Base-by-base conservation (phyloP, 2,888 invertebrate species). In the Dynastes hyllus region DNA sequence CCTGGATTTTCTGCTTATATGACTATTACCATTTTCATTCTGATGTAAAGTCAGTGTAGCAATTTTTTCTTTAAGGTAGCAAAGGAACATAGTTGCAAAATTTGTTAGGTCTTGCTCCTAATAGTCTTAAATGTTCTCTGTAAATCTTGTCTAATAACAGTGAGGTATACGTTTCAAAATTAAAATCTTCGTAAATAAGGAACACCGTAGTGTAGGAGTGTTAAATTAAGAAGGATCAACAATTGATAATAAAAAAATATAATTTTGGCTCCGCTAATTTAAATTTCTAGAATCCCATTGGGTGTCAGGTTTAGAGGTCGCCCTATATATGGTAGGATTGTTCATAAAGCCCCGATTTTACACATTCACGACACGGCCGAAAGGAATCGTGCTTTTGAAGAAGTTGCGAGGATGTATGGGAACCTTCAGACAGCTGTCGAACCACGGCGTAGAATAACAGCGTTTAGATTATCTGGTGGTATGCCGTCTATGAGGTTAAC, bases 241-340 rank as follows among this genome's bases (percentile, higher is more conserved):
- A n/a, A 13, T 16, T 55, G 13, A 16, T 6, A 6, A 55, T 11
- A 55, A n/a, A 55, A 16, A 55, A n/a, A 55, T 16, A 55, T 4
- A 55, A 55, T 55, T 55, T 16, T 8, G 5, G 16, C 16, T 6
- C 5, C 6, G n/a, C 53, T 55, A n/a, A 55, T n/a, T 66, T 76
- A n/a, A 40, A 40, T 11, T 76, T 71, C 40, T 78, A 91, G 91
- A 78, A 84, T 89, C 82, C 86, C 89, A 71, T 85, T 89, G 86
- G 86, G 89, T 37, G 80, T 87, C 71, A 85, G 88, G 76, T 87
- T 88, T 82, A 86, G 89, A 82, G 80, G 84, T 73, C 90, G 92
- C 37, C 94, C 94, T 53, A 92, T 95, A 1, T 95, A 93, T 86
- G 95, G 95, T 0, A 91, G 93, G 13, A 91, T 95, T 58, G 91